Evolutionary conservation across 2,113 vertebrate genomes (phyloP), one percentile per base, ranked within the genome.

Genomic region (Climacteris rufus): DNA sequence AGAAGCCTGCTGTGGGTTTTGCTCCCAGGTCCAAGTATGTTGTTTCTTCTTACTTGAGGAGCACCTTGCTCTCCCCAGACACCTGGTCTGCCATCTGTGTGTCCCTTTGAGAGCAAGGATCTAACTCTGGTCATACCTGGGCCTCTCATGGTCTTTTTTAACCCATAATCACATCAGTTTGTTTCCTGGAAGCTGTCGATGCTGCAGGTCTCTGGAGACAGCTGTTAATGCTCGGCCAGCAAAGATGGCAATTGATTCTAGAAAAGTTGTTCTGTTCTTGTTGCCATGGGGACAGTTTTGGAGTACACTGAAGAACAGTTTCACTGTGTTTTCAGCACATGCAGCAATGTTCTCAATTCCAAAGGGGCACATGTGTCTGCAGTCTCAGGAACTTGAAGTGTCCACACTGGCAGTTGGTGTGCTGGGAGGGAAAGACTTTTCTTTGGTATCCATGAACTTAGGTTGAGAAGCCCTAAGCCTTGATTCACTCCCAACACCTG

Each of bases 111-210:
- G 53, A 66, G 57, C 68, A 82, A 72, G 24, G 30, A 39, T 85
- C 57, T 56, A 27, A 24, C 31, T 64, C 40, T 42, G 72, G 33
- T 14, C n/a, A 1, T n/a, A 75, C 37, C 49, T 94, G 65, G n/a
- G 40, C 20, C 59, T 91, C 69, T 83, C 10, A 2, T 11, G 33
- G 76, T 91, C 28, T 77, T 68, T 90, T 42, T n/a, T 6, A 70
- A 57, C 42, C 45, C 8, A 17, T 68, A 79, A 93, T 72, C 84
- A 42, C 45, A 37, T 85, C 31, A 68, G 44, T 47, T 84, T 75
- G 15, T 79, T 93, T 95, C 61, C 92, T 95, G 92, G 81, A 91
- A 91, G 81, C 87, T 89, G 61, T 52, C 83, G 93, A 2, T 64
- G 50, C 83, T 56, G 15, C 24, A 17, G 37, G 28, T 49, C 84